Percentiles rank a stretch among this genome's conserved stretches.
These are phyloP conservation scores for Petroica traversi DNA, from an alignment of 2,113 vertebrate species.

Conservation along the genomic window DNA sequence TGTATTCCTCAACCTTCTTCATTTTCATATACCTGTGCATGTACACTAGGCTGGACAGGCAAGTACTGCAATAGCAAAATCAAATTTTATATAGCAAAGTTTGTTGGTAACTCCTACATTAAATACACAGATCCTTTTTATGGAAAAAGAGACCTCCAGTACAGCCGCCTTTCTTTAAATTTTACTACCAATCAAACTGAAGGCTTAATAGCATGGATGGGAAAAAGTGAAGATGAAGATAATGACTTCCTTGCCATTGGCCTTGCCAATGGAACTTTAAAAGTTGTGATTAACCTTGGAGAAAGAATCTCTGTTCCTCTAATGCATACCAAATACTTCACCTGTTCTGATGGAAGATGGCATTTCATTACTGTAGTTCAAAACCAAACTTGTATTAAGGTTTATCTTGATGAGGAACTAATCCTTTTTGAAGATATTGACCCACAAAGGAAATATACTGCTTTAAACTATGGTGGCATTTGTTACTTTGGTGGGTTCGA, in stretches of 20 bases:
- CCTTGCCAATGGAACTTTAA: constrained; percentile 75
- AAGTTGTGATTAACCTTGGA: constrained; percentile 83
- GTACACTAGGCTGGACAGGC: constrained; percentile 80
- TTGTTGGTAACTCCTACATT: constrained; percentile 80
- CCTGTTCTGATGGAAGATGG: constrained; percentile 77
- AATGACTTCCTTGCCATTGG: constrained; percentile 85
- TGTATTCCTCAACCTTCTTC: constrained; percentile 63
- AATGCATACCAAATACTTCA: constrained; percentile 21
- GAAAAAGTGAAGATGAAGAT: constrained; percentile 79
- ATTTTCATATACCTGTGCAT: constrained; percentile 77
- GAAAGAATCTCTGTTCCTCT: constrained; percentile 76
- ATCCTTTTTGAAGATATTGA: constrained; percentile 81
- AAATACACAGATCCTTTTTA: constrained; percentile 80
- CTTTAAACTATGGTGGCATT: constrained; percentile 80
- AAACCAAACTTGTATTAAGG: constrained; percentile 80
- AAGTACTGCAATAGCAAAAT: constrained; percentile 71
- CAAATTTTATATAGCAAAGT: constrained; percentile 72
- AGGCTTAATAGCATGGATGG: constrained; percentile 82
- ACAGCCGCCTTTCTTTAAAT: constrained; percentile 78
- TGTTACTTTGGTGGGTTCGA: constrained; percentile 88
- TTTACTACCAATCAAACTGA: constrained; percentile 73
- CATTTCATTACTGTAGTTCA: constrained; percentile 73
- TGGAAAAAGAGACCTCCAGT: constrained; percentile 71
- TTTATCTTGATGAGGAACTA: constrained; percentile 69
- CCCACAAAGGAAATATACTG: constrained; percentile 79